Base-by-base conservation (phyloP, 2,797 vertebrate genomes). In the Bryconaethiops microstoma region DNA sequence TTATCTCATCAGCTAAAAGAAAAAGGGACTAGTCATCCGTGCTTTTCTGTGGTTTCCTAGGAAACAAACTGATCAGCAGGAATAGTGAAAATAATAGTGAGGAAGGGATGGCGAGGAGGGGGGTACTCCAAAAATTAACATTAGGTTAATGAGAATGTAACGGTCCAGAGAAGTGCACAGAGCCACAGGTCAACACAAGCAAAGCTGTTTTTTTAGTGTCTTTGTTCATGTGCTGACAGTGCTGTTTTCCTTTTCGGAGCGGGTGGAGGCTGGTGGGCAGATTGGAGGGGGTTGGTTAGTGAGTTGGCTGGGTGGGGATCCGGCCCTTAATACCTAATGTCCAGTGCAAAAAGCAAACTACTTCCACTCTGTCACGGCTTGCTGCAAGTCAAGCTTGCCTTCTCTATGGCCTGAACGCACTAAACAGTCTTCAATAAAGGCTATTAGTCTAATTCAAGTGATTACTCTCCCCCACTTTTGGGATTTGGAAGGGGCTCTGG, bases 371-470 rank as follows among this genome's bases (percentile, higher is more conserved):
- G 82, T 64, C 82, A 80, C 57, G 40, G 76, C 75, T 78, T 17
- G 17, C 82, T 88, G 85, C 85, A 87, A 81, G 77, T 80, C 84
- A 81, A 77, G 77, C 68, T 74, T 82, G 65, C 67, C 63, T 85
- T 86, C 83, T 84, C 82, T 77, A 65, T 82, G 81, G 79, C 79
- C 77, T 71, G 54, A 80, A 77, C 85, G 84, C 86, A 82, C 86
- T 86, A 86, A 88, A 88, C 75, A 83, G 82, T 78, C 84, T 81
- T 82, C 75, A 86, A 69, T 85, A 85, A 84, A 89, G 79, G 71
- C 84, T 83, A 89, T 86, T 89, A 89, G 87, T 80, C 80, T 87
- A 83, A 87, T 87, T 88, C 85, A 83, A 87, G 83, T 82, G 86
- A 88, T 88, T 83, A 29, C 80, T 86, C 62, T 74, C 73, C 69